Evolutionary conservation across 2,888 invertebrate genomes (phyloP), one percentile per base, ranked within the genome.

Genomic region (Oligia fasciuncula): DNA sequence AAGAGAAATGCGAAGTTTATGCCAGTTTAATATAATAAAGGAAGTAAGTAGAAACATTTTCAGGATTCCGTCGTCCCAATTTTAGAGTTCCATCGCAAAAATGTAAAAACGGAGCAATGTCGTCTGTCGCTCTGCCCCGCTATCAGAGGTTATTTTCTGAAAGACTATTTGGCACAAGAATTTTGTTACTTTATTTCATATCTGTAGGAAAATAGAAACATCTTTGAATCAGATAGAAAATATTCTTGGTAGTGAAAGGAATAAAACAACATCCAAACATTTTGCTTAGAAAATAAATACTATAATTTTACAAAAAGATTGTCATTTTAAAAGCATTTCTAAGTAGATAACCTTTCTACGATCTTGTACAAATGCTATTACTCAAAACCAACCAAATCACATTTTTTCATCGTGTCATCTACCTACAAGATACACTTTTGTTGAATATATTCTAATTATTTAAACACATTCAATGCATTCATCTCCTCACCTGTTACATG

Each of bases 131-230:
- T 80, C 57, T 69, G 81, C 76, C 35, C 43, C 70, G 70, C 35
- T 73, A 80, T 79, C 80, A 67, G 80, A 86, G 66, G 57, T 72
- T 84, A 85, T 87, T 85, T 86, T 87, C 73, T 76, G 72, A 85
- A 80, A 51, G 85, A 87, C 81, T 84, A 76, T 84, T 87, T 87
- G 87, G 81, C 85, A 87, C 73, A 80, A 57, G 85, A 85, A 85
- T 80, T 54, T 85, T 69, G 60, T 85, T 76, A 71, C 67, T 71
- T 74, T 84, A 51, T 46, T 75, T 70, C 62, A 79, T 76, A 73
- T 82, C 72, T 75, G 13, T 62, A 84, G 65, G 35, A 84, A 86
- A 73, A 82, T 74, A 85, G 40, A 60, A 76, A 67, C 62, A 51
- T 73, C 63, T 76, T 86, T 68, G 46, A 77, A 73, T 62, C 23